phyloP scores from a whole-genome alignment of 1,140 invertebrate species.

The Hycleus cichorii region DNA sequence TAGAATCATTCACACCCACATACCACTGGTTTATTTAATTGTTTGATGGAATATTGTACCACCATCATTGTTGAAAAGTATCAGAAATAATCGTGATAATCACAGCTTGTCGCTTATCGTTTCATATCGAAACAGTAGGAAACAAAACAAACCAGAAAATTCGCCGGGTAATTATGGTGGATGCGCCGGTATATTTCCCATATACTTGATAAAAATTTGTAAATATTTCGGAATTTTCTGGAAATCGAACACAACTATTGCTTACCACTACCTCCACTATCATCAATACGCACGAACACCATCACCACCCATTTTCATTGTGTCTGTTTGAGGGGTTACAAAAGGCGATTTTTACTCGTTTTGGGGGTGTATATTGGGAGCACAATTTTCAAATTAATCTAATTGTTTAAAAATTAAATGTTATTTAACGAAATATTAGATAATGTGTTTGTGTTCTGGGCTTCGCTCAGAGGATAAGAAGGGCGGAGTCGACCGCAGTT shows the following conservation, averaged over 20 bases:
- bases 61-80: background rate
- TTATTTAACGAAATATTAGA: conserved; percentile 21
- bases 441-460: conserved; percentile 42
- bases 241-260: no score
- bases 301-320: background rate
- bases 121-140: background rate
- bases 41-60: conserved; percentile 2
- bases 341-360: no score
- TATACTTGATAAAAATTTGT: no score
- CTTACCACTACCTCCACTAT: no score
- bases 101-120: background rate
- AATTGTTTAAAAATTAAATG: background rate
- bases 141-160: no score
- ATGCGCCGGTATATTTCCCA: no score
- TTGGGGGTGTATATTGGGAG: no score
- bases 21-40: conserved; percentile 41
- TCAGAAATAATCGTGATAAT: background rate
- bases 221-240: no score
- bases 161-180: no score
- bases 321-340: background rate
- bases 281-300: no score
- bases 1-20: conserved; percentile 33
- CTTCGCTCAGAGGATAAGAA: conserved; percentile 73
- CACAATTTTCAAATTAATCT: no score
- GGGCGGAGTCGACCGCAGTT: conserved; percentile 82